Conservation (phyloP, 2,888 invertebrate genomes). For the Hylaea fasciaria region DNA sequence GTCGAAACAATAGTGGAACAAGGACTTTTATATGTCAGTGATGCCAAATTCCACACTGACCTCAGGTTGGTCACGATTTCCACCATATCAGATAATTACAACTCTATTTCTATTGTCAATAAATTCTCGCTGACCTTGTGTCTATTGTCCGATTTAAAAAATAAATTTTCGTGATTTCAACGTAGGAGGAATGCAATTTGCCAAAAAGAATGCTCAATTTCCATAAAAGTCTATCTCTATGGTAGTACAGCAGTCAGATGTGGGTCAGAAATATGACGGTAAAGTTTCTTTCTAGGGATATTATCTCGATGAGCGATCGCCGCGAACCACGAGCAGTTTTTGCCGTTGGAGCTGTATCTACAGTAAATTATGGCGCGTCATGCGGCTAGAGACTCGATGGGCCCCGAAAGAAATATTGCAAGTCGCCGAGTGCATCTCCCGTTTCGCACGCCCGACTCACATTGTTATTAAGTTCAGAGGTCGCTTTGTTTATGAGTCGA, state of each 20-base stretch:
- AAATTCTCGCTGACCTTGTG: slow-evolving; percentile 67
- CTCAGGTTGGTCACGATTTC: slow-evolving; percentile 74
- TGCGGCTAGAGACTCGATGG: slow-evolving; percentile 70
- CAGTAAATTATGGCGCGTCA: slow-evolving; percentile 69
- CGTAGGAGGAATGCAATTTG: slow-evolving; percentile 24
- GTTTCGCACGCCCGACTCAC: slow-evolving; percentile 82
- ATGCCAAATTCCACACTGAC: slow-evolving; percentile 67
- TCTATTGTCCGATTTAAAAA: slow-evolving; percentile 34
- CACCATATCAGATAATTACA: slow-evolving; percentile 73
- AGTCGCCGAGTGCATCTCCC: slow-evolving; percentile 78
- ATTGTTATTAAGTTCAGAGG: slow-evolving; percentile 84
- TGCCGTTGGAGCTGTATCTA: slow-evolving; percentile 57
- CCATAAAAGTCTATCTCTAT: slow-evolving; percentile 64
- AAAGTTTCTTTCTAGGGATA: slow-evolving; percentile 65
- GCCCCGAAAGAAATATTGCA: slow-evolving; percentile 78
- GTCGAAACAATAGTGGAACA: slow-evolving; percentile 60
- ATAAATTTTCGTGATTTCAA: slow-evolving; percentile 33
- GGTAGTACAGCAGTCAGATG: slow-evolving; percentile 67
- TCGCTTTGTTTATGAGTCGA: slow-evolving; percentile 82
- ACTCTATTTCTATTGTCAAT: slow-evolving; percentile 72
- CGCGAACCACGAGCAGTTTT: slow-evolving; percentile 64
- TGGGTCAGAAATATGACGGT: slow-evolving; percentile 70
- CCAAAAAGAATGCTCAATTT: slow-evolving; percentile 42
- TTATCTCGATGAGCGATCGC: slow-evolving; percentile 67
- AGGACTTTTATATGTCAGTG: slow-evolving; percentile 73